A percentile compares a stretch with the other conserved stretches of the same genome.
Conservation (phyloP, 2,888 invertebrate genomes). For the Synanthedon vespiformis region DNA sequence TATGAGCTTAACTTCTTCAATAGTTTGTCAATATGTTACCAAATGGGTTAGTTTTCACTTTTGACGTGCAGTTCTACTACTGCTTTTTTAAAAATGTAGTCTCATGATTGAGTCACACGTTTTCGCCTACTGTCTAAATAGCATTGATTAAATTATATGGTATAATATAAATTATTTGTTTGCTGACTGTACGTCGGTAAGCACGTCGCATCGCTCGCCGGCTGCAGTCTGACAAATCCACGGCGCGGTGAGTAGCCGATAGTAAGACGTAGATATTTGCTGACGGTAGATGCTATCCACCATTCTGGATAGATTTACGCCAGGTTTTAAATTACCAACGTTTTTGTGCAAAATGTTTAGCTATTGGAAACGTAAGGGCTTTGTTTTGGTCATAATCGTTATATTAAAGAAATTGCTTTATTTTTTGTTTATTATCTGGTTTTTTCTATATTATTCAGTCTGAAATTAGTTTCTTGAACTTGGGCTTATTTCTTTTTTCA, state of each 20-base stretch:
- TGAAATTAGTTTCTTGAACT: too few relatives aligned
- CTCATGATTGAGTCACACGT: too few relatives aligned
- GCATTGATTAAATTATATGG: background rate
- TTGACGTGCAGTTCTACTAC: too few relatives aligned
- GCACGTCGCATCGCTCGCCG: constrained; percentile 4
- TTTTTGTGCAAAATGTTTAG: background rate
- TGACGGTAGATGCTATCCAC: constrained; percentile 28
- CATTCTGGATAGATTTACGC: background rate
- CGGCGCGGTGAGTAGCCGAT: constrained; percentile 50
- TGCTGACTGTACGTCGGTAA: constrained; percentile 2
- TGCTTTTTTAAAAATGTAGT: too few relatives aligned
- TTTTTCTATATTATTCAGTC: too few relatives aligned
- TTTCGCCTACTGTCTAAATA: background rate
- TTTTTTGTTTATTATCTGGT: too few relatives aligned
- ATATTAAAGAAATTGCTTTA: background rate
- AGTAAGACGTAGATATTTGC: constrained; percentile 57
- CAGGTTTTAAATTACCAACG: background rate
- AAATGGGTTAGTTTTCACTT: too few relatives aligned
- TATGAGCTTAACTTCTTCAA: too few relatives aligned
- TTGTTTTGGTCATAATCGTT: background rate
- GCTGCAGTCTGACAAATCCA: constrained; percentile 57
- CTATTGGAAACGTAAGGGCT: background rate
- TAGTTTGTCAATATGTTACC: too few relatives aligned
- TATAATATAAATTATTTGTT: background rate
- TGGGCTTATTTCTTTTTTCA: too few relatives aligned